phyloP scores from a whole-genome alignment of 2,888 invertebrate genomes.

The Anarsia innoxiella region DNA sequence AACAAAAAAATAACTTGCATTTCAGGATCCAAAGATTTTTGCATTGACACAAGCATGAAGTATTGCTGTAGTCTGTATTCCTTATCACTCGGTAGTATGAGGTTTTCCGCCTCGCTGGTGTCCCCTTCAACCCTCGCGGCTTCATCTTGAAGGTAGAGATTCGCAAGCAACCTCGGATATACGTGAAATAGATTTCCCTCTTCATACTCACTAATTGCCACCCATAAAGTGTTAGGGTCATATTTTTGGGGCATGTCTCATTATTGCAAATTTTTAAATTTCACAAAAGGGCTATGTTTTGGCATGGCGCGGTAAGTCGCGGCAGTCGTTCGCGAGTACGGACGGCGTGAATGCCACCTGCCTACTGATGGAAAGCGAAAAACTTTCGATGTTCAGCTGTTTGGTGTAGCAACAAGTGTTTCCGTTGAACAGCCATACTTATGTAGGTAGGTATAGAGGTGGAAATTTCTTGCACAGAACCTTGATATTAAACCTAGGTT shows the following conservation, averaged over 20 bases:
- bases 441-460: too few relatives aligned
- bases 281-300: too few relatives aligned
- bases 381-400: too few relatives aligned
- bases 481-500: too few relatives aligned
- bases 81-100: constrained; percentile 81
- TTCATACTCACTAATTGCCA: constrained; percentile 71
- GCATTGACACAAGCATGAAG: constrained; percentile 79
- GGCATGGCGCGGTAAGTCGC: too few relatives aligned
- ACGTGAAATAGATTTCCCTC: constrained; percentile 78
- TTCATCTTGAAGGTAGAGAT: constrained; percentile 71
- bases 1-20: constrained; percentile 28
- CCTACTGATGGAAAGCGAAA: too few relatives aligned
- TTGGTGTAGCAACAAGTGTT: too few relatives aligned
- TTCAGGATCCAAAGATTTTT: constrained; percentile 61
- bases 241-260: constrained; percentile 47
- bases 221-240: constrained; percentile 65
- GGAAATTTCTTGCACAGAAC: too few relatives aligned
- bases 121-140: constrained; percentile 58
- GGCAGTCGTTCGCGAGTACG: too few relatives aligned
- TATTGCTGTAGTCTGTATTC: constrained; percentile 81
- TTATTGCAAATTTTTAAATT: too few relatives aligned
- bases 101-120: constrained; percentile 65
- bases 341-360: too few relatives aligned
- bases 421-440: too few relatives aligned
- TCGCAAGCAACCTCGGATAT: constrained; percentile 79